A percentile compares a stretch with the other conserved stretches of the same genome.
These are phyloP conservation scores for Varanus salvator DNA, from an alignment of 2,113 vertebrate species.

Conservation along the genomic window DNA sequence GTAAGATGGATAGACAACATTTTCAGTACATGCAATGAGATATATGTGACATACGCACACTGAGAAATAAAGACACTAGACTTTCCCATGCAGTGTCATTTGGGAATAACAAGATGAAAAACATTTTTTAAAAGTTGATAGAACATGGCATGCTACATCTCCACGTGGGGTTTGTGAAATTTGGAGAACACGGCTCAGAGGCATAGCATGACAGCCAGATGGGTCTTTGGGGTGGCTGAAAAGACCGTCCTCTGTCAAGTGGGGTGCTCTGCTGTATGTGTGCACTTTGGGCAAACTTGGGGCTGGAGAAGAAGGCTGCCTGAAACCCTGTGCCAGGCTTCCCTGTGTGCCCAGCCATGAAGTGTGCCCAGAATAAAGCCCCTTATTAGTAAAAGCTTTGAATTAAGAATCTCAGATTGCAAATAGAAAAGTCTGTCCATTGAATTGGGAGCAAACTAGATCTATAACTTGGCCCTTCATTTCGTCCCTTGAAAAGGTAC, in stretches of 20 bases:
- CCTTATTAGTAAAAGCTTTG: background rate
- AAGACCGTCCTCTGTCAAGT: background rate
- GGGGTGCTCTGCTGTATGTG: background rate
- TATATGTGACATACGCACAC: background rate
- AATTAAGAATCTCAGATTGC: background rate
- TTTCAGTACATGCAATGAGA: background rate
- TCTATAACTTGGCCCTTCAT: background rate
- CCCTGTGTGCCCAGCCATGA: too few relatives aligned
- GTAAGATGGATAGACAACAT: background rate
- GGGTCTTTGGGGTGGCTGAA: background rate
- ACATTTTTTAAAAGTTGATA: background rate
- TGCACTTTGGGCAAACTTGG: background rate
- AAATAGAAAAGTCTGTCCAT: background rate
- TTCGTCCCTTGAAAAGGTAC: background rate
- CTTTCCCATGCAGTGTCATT: background rate
- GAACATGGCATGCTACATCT: background rate
- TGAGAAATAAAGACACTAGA: background rate
- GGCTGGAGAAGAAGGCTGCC: background rate
- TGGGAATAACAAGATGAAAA: background rate
- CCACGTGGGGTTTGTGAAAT: background rate
- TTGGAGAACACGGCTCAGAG: background rate
- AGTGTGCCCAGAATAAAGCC: background rate
- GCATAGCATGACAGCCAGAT: background rate
- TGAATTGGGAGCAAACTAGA: background rate
- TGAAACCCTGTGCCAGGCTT: background rate